A percentile compares a stretch with the other conserved stretches of the same genome.
Conservation (phyloP, 2,888 invertebrate species). For the Noctua janthina region DNA sequence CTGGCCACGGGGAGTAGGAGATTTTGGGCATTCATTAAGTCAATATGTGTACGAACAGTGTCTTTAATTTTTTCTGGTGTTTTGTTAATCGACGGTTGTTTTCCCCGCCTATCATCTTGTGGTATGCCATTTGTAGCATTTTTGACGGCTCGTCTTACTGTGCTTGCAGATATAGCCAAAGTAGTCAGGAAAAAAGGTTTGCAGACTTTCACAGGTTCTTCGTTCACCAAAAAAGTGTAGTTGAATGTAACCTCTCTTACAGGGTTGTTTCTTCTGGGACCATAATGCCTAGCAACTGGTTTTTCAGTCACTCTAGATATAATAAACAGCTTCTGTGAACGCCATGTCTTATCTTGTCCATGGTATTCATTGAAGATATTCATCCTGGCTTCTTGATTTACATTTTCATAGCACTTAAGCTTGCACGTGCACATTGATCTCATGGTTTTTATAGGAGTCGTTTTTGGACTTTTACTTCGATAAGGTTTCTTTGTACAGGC, state of each 20-base stretch:
- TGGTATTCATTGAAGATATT: conserved; percentile 3
- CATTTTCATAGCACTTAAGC: neutral
- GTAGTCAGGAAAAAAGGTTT: conserved; percentile 11
- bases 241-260: neutral
- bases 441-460: neutral
- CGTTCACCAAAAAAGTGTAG: conserved; percentile 14
- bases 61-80: conserved; percentile 12
- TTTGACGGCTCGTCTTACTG: neutral
- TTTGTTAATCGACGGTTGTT: neutral
- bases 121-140: conserved; percentile 5
- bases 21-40: neutral
- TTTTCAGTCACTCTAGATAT: conserved; percentile 11
- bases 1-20: neutral
- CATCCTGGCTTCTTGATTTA: neutral
- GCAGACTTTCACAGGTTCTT: conserved; percentile 1
- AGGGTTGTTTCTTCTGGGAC: neutral
- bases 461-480: neutral
- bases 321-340: neutral
- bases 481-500: neutral
- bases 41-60: conserved; percentile 12
- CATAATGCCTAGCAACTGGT: neutral
- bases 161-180: neutral
- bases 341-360: conserved; percentile 2
- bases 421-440: neutral
- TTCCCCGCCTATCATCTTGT: conserved; percentile 1